Percentiles rank a stretch among this genome's conserved stretches.
These are phyloP conservation scores for Heliconius hermathena DNA, from an alignment of 1,140 invertebrate species.

Conservation along the genomic window DNA sequence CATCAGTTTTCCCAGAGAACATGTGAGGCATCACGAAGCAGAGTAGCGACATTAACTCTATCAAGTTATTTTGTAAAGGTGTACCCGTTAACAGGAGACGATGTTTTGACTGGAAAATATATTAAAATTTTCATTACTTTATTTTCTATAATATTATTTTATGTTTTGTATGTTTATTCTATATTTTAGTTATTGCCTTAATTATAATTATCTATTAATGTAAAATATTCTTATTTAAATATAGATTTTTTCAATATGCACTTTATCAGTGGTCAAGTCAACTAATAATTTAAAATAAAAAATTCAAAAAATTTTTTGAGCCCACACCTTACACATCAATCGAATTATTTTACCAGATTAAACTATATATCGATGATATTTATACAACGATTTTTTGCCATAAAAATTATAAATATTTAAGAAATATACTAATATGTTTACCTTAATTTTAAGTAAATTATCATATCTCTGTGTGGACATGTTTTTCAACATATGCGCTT, in stretches of 20 bases:
- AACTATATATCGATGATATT: no score
- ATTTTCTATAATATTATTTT: no score
- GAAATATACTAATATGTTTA: slow-evolving; percentile 57
- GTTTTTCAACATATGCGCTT: slow-evolving; percentile 99
- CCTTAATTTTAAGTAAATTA: slow-evolving; percentile 93
- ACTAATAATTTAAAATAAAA: no score
- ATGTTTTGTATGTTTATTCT: no score
- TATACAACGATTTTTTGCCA: no score
- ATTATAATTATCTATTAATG: background rate
- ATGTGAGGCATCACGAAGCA: slow-evolving; percentile 98
- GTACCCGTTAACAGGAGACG: slow-evolving; percentile 95
- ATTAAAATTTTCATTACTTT: no score
- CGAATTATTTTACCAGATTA: no score
- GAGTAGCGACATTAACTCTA: slow-evolving; percentile 97
- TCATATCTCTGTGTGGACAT: slow-evolving; percentile 96
- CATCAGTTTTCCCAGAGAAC: slow-evolving; percentile 93
- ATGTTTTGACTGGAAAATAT: slow-evolving; percentile 86
- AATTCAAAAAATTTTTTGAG: no score
- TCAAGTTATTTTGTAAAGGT: slow-evolving; percentile 96
- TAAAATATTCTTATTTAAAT: no score
- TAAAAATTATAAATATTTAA: background rate
- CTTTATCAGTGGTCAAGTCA: no score
- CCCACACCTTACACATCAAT: no score
- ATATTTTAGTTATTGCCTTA: background rate
- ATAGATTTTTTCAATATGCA: no score